Percentiles rank a stretch among this genome's conserved stretches.
These are phyloP conservation scores for Formica exsecta DNA, from an alignment of 1,140 invertebrate species.

Conservation along the genomic window DNA sequence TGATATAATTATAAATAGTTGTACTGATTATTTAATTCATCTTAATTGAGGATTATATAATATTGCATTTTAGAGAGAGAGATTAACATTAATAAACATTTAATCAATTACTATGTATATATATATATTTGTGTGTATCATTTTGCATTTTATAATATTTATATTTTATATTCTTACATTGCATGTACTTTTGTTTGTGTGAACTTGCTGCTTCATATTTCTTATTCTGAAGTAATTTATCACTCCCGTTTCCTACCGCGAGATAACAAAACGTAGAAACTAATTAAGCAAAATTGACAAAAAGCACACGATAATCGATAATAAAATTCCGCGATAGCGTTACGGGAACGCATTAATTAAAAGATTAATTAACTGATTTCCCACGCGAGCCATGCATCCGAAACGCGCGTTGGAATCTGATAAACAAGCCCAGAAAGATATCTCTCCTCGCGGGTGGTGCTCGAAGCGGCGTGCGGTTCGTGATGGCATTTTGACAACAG, in stretches of 20 bases:
- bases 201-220: neutral
- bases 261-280: neutral
- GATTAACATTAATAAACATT: constrained; percentile 3
- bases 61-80: neutral
- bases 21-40: neutral
- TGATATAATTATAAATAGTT: neutral
- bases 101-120: neutral
- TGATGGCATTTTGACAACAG: constrained; percentile 66
- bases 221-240: neutral
- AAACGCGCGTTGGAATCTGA: constrained; percentile 52
- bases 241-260: neutral
- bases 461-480: constrained; percentile 10
- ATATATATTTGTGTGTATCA: neutral
- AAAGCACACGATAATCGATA: neutral
- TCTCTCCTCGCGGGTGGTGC: constrained; percentile 5
- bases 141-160: neutral
- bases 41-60: neutral
- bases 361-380: constrained; percentile 55
- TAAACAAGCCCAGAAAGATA: constrained; percentile 32
- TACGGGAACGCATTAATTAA: constrained; percentile 40
- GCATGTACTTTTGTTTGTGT: neutral
- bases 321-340: constrained; percentile 21
- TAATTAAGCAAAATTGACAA: constrained; percentile 5
- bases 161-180: neutral
- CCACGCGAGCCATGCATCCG: constrained; percentile 15